A percentile compares a stretch with the other conserved stretches of the same genome.
These are phyloP conservation scores for Pelusios castaneus DNA, from an alignment of 2,113 vertebrate species.

Conservation along the genomic window DNA sequence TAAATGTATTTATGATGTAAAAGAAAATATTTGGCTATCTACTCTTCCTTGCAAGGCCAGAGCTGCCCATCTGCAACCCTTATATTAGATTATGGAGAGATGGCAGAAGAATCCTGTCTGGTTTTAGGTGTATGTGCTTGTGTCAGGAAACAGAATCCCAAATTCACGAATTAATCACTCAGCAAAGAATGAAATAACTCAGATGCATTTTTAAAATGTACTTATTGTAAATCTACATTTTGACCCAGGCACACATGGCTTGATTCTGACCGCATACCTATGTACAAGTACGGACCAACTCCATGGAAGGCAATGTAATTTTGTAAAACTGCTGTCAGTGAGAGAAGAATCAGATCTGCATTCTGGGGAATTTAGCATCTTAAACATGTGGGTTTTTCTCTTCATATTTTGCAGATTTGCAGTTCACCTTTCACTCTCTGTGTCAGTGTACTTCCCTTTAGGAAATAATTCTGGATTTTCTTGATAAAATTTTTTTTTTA, in stretches of 20 bases:
- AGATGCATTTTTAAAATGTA: neutral
- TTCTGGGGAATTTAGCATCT: neutral
- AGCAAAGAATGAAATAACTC: neutral
- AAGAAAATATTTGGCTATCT: neutral
- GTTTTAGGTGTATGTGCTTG: neutral
- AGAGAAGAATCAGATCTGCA: neutral
- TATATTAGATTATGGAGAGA: neutral
- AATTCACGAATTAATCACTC: neutral
- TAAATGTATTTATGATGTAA: neutral
- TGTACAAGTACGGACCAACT: neutral
- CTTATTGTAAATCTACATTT: neutral
- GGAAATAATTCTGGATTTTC: conserved; percentile 21
- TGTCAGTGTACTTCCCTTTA: neutral
- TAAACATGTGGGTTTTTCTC: neutral
- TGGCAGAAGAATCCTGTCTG: neutral
- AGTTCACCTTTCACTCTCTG: neutral
- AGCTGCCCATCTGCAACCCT: neutral
- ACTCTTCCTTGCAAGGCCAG: neutral
- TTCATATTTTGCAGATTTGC: neutral
- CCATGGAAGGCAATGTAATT: neutral
- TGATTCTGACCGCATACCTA: neutral
- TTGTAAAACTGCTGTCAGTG: neutral
- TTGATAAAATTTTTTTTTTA: neutral
- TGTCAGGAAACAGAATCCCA: neutral
- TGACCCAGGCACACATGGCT: neutral